phyloP scores from a whole-genome alignment of 2,113 vertebrate species.

The Leptobrachium leishanense region DNA sequence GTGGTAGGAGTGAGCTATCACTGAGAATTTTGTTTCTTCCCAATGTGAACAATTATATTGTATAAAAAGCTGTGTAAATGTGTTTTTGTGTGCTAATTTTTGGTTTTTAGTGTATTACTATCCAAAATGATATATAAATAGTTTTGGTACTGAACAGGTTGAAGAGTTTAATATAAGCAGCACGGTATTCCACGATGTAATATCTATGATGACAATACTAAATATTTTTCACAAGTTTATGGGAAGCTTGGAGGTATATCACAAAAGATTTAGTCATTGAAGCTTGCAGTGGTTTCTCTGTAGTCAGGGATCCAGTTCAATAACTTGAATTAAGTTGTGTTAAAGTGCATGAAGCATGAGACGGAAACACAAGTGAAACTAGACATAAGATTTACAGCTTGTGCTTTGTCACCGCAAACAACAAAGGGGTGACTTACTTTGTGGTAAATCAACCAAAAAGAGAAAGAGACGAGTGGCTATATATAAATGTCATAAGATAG shows the following conservation, averaged over 20 bases:
- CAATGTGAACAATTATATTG: no score
- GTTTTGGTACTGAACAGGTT: no score
- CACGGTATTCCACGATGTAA: no score
- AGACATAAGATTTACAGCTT: constrained; percentile 42
- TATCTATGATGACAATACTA: not conserved
- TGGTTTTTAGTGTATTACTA: no score
- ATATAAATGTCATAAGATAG: constrained; percentile 1
- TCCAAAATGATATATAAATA: no score
- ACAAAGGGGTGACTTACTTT: constrained; percentile 25
- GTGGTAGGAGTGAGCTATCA: no score
- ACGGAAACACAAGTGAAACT: constrained; percentile 30
- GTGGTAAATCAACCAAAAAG: constrained; percentile 34
- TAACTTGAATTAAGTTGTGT: constrained; percentile 48
- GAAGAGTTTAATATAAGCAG: no score
- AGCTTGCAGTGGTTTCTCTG: constrained; percentile 44
- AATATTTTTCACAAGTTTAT: constrained; percentile 27
- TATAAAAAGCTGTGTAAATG: no score
- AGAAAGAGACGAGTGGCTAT: not conserved
- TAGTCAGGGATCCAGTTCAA: constrained; percentile 45
- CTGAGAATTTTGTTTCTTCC: no score
- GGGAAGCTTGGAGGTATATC: constrained; percentile 39
- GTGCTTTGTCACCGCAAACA: constrained; percentile 37
- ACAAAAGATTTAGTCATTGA: constrained; percentile 31
- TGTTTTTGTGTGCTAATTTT: no score
- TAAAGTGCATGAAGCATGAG: constrained; percentile 42